Conservation (phyloP, 1,140 invertebrate genomes). For the Musca vetustissima region DNA sequence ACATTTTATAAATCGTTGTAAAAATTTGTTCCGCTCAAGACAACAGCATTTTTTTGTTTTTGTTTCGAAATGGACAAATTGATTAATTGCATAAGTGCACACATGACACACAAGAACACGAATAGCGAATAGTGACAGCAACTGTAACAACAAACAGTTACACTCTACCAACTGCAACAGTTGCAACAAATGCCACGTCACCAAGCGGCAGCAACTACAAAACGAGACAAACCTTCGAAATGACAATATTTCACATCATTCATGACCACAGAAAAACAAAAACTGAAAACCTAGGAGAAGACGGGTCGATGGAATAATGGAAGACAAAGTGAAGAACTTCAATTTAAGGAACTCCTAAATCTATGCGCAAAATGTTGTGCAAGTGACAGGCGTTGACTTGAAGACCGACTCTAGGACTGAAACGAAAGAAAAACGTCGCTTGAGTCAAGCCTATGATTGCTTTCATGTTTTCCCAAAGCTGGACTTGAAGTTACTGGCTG, state of each 20-base stretch:
- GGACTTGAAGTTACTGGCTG: not conserved
- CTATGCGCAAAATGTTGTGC: not conserved
- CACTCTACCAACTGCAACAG: not conserved
- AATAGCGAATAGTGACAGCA: conserved; percentile 1
- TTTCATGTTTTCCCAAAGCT: not conserved
- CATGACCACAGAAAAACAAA: not conserved
- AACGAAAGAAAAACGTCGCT: not conserved
- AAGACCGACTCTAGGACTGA: not conserved
- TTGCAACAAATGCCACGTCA: not conserved
- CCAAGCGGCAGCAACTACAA: too few relatives aligned
- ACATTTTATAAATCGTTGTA: too few relatives aligned
- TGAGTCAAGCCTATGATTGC: not conserved
- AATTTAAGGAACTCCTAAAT: not conserved
- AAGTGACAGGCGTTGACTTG: not conserved
- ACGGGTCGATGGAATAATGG: not conserved
- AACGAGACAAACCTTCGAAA: conserved; percentile 6
- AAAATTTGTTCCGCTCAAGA: too few relatives aligned
- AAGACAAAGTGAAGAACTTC: not conserved
- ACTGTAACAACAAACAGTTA: not conserved
- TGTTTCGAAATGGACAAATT: conserved; percentile 7
- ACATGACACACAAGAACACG: conserved; percentile 22
- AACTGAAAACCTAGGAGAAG: not conserved
- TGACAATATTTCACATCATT: conserved; percentile 18
- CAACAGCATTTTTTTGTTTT: too few relatives aligned
- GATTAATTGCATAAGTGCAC: conserved; percentile 21